These are phyloP conservation scores for Drosophila bipectinata DNA, from an alignment of 1,140 invertebrate genomes.

Conservation along the genomic window DNA sequence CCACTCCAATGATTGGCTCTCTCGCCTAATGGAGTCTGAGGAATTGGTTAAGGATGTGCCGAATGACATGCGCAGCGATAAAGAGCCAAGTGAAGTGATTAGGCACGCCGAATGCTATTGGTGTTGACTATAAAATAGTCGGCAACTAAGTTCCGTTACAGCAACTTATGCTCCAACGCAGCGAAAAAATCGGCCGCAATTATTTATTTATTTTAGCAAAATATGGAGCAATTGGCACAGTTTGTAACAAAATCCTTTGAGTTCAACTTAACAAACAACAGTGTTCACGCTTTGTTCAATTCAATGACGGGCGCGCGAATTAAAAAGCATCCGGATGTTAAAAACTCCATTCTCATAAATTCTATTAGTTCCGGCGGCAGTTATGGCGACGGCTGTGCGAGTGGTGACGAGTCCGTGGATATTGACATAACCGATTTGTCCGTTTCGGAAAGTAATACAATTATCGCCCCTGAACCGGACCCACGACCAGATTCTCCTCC, in stretches of 20 bases:
- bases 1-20: slow-evolving; percentile 1
- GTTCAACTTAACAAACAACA: slow-evolving; percentile 38
- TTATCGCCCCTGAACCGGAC: slow-evolving; percentile 7
- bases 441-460: slow-evolving; percentile 29
- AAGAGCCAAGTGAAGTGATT: slow-evolving; percentile 46
- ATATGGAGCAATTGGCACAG: slow-evolving; percentile 47
- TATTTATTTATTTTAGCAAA: slow-evolving; percentile 25
- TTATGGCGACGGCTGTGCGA: slow-evolving; percentile 30
- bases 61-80: slow-evolving; percentile 44
- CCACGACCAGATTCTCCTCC: slow-evolving; percentile 14
- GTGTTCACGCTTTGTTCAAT: slow-evolving; percentile 39
- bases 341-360: slow-evolving; percentile 35
- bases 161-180: slow-evolving; percentile 45
- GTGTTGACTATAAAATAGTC: slow-evolving; percentile 49
- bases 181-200: slow-evolving; percentile 9
- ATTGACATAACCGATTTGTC: slow-evolving; percentile 40
- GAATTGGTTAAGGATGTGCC: slow-evolving; percentile 19
- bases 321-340: slow-evolving; percentile 37
- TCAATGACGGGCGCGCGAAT: slow-evolving; percentile 40
- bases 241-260: slow-evolving; percentile 45
- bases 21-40: slow-evolving; percentile 6
- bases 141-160: slow-evolving; percentile 42
- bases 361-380: slow-evolving; percentile 31
- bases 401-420: slow-evolving; percentile 42
- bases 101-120: slow-evolving; percentile 48